A percentile compares a stretch with the other conserved stretches of the same genome.
These are phyloP conservation scores for Gonocerus acuteangulatus DNA, from an alignment of 2,888 invertebrate species.

Conservation along the genomic window DNA sequence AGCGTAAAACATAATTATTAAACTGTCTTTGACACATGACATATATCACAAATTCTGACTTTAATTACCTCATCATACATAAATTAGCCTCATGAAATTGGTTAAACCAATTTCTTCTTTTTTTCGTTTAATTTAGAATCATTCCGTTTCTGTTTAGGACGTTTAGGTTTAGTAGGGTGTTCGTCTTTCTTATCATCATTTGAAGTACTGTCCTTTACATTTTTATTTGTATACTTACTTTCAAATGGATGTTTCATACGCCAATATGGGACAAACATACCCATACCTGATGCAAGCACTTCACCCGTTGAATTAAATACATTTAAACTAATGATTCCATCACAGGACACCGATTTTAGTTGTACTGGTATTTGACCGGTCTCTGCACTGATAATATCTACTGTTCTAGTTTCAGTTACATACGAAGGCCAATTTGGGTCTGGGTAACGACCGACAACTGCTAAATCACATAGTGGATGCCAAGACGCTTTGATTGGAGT, in stretches of 20 bases:
- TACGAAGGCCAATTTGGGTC: conserved; percentile 41
- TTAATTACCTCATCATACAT: too few species aligned
- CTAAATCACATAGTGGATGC: conserved; percentile 45
- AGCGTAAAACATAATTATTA: too few species aligned
- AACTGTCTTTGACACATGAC: too few species aligned
- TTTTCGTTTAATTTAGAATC: background rate
- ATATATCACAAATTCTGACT: too few species aligned
- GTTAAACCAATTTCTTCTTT: too few species aligned
- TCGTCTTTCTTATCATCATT: background rate
- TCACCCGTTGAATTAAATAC: conserved; percentile 42
- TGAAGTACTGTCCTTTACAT: background rate
- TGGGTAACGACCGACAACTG: conserved; percentile 45
- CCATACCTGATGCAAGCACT: conserved; percentile 38
- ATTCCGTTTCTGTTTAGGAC: background rate
- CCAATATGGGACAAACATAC: conserved; percentile 29
- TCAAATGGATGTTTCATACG: background rate
- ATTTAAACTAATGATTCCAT: conserved; percentile 41
- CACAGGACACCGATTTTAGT: conserved; percentile 30
- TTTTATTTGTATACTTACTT: background rate
- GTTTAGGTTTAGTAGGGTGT: background rate
- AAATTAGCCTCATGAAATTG: too few species aligned
- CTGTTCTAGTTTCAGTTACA: conserved; percentile 40
- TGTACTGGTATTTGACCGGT: conserved; percentile 39
- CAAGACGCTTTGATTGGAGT: conserved; percentile 45
- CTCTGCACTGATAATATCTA: conserved; percentile 44